Evolutionary conservation across 2,797 vertebrate species (phyloP), one percentile per base, ranked within the genome.

Genomic region (Helicolenus hilgendorfi): DNA sequence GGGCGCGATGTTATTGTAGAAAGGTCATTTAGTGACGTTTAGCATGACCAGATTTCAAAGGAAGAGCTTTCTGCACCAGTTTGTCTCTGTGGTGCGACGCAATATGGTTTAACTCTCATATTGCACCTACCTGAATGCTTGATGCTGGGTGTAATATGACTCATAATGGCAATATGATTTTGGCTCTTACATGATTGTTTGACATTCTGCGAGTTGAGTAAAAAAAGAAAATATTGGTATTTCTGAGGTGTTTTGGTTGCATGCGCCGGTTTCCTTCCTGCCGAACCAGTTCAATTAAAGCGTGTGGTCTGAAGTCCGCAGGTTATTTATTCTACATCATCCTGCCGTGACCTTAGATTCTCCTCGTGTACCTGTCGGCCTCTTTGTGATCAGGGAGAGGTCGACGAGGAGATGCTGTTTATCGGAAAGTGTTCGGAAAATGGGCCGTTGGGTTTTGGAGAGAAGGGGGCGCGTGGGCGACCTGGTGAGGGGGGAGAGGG

Each of bases 391-490:
- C 36, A 24, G 64, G 68, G 63, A 81, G 76, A 41, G 83, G 86
- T 86, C 84, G 85, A 64, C 29, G 27, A 76, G 53, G 77, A 92
- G 63, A 89, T 65, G 0, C 1, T 89, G 91, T 95, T 96, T 95
- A 95, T 96, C 94, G 94, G 95, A 96, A 96, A 96, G 90, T 86
- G 89, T 90, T 96, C 94, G 94, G 95, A 97, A 96, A 94, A 93
- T 89, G 91, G 87, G 83, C 92, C 82, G 91, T 95, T 96, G 79
- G 65, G 60, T 90, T 95, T 92, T 94, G 93, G 95, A 93, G 91
- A 94, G 95, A 95, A 96, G 96, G 97, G 97, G 97, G 74, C 94
- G 96, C 95, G 97, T 97, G 95, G 97, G 98, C 96, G 97, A 96
- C 78, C 9, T 76, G 90, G 87, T 94, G 96, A 90, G 90, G 95